Evolutionary conservation across 2,888 invertebrate species (phyloP).

Genomic region (Tetragonula carbonaria): DNA sequence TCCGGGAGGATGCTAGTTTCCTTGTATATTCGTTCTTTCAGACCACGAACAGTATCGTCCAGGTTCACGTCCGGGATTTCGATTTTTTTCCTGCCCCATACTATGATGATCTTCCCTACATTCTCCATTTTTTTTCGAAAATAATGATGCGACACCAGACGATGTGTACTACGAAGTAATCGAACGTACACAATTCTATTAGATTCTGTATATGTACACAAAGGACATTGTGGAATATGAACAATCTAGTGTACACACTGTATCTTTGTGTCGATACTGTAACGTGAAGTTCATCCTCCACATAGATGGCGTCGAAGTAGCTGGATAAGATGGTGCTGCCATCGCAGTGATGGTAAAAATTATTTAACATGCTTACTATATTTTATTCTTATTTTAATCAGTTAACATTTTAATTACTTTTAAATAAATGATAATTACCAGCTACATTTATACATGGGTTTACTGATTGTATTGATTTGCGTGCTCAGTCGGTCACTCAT

Average conservation of each 20-base stretch:
- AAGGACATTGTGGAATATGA: background rate
- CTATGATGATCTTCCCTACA: constrained; percentile 88
- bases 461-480: too few species aligned
- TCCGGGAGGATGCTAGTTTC: constrained; percentile 96
- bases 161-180: constrained; percentile 34
- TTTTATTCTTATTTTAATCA: too few species aligned
- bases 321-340: too few species aligned
- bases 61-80: constrained; percentile 90
- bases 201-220: background rate
- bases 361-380: too few species aligned
- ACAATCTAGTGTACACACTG: background rate
- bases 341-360: too few species aligned
- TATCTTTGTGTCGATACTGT: constrained; percentile 32
- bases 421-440: too few species aligned
- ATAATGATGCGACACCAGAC: constrained; percentile 47
- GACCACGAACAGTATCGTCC: constrained; percentile 91
- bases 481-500: too few species aligned
- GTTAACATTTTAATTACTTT: too few species aligned
- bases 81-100: constrained; percentile 97
- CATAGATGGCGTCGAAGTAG: constrained; percentile 11
- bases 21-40: constrained; percentile 94
- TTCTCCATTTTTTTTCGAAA: constrained; percentile 69
- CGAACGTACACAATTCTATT: constrained; percentile 16
- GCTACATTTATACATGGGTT: too few species aligned
- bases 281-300: background rate